Evolutionary conservation across 2,888 invertebrate species (phyloP).

Genomic region (Macrosiphum euphorbiae): DNA sequence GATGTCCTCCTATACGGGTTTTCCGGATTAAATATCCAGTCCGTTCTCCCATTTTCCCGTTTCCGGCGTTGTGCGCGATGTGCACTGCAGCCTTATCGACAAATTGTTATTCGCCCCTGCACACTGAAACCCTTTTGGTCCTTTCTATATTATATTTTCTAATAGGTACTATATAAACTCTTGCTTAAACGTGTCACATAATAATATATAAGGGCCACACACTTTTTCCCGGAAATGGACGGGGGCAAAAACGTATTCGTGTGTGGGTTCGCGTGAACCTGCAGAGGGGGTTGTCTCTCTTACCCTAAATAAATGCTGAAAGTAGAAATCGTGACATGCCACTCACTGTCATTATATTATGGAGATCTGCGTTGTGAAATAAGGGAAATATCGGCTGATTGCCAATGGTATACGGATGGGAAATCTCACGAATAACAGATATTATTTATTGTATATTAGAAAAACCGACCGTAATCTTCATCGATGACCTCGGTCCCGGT

Average conservation of each 20-base stretch:
- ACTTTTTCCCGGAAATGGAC: background rate
- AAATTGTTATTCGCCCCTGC: background rate
- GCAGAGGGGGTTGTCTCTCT: background rate
- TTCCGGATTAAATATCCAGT: conserved; percentile 9
- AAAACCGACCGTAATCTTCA: background rate
- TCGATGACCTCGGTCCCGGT: background rate
- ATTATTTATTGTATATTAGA: background rate
- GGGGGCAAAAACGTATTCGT: background rate
- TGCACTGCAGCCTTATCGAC: background rate
- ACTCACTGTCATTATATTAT: background rate
- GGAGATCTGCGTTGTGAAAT: background rate
- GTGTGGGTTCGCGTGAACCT: background rate
- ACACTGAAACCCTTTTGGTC: background rate
- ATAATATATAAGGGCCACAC: background rate
- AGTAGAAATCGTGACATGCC: background rate
- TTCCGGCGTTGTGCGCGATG: background rate
- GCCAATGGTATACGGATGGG: background rate
- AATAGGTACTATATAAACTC: background rate
- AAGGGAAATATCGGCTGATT: background rate
- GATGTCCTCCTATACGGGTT: conserved; percentile 10
- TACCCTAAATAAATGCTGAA: background rate
- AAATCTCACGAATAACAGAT: background rate
- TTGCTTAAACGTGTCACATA: background rate
- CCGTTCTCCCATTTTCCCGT: background rate
- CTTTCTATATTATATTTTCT: background rate